Evolutionary conservation across 2,113 vertebrate genomes (phyloP), one percentile per base, ranked within the genome.

Genomic region (Australoheros scitulus): DNA sequence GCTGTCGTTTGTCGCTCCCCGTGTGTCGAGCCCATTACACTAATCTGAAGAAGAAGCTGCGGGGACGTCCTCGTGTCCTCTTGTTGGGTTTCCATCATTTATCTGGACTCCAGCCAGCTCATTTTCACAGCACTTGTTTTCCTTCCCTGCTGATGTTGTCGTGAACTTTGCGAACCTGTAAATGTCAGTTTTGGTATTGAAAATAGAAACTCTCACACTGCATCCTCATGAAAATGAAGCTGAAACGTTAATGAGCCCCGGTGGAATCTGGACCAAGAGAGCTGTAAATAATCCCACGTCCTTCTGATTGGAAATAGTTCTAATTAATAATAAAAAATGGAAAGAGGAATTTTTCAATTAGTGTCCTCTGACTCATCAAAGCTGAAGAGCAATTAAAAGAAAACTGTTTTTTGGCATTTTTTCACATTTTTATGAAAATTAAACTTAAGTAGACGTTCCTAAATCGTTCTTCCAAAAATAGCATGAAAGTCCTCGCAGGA

Each of bases 361-460:
- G 26, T 10, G 34, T 11, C 29, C 20, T 55, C 58, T 14, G 38
- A 2, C 57, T 34, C 36, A 11, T 34, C 32, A 68, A 79, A 79
- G 22, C 59, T 55, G 6, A 52, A 64, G n/a, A 50, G 15, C 72
- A 32, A 76, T 57, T 57, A 43, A 43, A 52, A 68, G 61, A 3
- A 64, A 74, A n/a, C 8, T 34, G 32, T 34, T 34, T 34, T 52
- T 72, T 72, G 74, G 58, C 61, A 26, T 87, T 90, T 84, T 86
- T 84, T 90, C 6, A 50, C 77, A 58, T 56, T 58, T 56, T 82
- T 61, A 26, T 82, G 38, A 86, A 86, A 77, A 87, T 80, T 29
- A 43, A 61, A 59, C 43, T 47, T 6, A 72, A 68, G 72, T 61
- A 17, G 15, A 60, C 76, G 63, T 83, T 85, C 70, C 29, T 32